These are phyloP conservation scores for Iphiclides podalirius DNA, from an alignment of 2,888 invertebrate genomes.

Conservation along the genomic window DNA sequence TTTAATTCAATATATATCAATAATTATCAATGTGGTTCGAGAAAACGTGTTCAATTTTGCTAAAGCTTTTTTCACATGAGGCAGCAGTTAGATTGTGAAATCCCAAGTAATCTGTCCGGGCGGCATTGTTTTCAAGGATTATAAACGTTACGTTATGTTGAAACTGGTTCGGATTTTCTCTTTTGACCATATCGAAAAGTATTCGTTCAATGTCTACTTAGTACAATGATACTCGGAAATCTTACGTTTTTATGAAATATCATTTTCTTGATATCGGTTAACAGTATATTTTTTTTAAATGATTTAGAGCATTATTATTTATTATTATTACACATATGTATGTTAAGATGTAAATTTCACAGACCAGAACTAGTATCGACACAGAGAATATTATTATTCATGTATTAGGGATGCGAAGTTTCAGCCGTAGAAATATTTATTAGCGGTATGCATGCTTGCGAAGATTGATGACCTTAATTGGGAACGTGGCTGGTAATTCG, in stretches of 20 bases:
- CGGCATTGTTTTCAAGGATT: neutral
- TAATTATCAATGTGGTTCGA: neutral
- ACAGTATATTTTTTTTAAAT: too few relatives aligned
- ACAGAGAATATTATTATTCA: conserved; percentile 4
- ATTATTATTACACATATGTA: neutral
- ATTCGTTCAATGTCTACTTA: neutral
- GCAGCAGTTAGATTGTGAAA: neutral
- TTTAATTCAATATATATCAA: too few relatives aligned
- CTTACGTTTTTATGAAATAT: neutral
- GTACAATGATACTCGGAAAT: neutral
- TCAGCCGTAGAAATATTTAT: conserved; percentile 13
- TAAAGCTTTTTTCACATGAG: neutral
- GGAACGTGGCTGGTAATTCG: neutral
- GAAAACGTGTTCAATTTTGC: neutral
- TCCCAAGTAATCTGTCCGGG: neutral
- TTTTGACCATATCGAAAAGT: neutral
- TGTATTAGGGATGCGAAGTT: neutral
- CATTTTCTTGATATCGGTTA: neutral
- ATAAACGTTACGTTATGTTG: neutral
- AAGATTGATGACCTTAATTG: neutral
- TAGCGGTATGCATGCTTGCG: conserved; percentile 3
- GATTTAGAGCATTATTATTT: too few relatives aligned
- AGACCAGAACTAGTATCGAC: neutral
- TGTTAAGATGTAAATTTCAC: neutral
- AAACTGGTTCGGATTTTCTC: neutral